Evolutionary conservation across 2,888 invertebrate genomes (phyloP).

Genomic region (Cephus sareptanus): DNA sequence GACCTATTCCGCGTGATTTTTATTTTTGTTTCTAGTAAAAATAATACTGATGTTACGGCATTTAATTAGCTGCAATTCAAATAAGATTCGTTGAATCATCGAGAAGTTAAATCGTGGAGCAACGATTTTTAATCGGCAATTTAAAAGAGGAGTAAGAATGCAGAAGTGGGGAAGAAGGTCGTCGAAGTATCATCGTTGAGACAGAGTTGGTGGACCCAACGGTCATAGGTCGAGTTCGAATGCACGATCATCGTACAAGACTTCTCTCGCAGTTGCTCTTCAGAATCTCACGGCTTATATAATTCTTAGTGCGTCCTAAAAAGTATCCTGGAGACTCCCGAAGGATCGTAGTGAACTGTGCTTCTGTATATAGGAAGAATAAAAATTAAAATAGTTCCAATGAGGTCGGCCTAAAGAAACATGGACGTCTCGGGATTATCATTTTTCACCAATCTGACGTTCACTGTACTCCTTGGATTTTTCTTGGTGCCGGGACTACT

Average conservation of each 20-base stretch:
- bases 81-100: neutral
- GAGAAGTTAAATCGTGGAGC: neutral
- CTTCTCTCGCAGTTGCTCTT: conserved; percentile 11
- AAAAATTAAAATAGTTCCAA: neutral
- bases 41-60: neutral
- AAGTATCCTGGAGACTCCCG: conserved; percentile 12
- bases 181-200: neutral
- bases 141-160: neutral
- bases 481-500: conserved; percentile 33
- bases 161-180: conserved; percentile 1
- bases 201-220: neutral
- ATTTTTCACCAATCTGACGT: conserved; percentile 32
- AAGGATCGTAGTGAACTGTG: neutral
- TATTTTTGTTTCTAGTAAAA: neutral
- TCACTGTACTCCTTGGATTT: conserved; percentile 29
- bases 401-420: neutral
- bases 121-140: neutral
- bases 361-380: neutral
- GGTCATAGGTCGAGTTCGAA: conserved; percentile 20
- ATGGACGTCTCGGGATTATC: conserved; percentile 31
- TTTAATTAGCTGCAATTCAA: neutral
- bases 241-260: conserved; percentile 14
- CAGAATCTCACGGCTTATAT: conserved; percentile 17
- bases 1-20: neutral
- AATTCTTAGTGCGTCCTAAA: conserved; percentile 4